phyloP scores from a whole-genome alignment of 2,888 invertebrate species.

The Venusia cambrica region DNA sequence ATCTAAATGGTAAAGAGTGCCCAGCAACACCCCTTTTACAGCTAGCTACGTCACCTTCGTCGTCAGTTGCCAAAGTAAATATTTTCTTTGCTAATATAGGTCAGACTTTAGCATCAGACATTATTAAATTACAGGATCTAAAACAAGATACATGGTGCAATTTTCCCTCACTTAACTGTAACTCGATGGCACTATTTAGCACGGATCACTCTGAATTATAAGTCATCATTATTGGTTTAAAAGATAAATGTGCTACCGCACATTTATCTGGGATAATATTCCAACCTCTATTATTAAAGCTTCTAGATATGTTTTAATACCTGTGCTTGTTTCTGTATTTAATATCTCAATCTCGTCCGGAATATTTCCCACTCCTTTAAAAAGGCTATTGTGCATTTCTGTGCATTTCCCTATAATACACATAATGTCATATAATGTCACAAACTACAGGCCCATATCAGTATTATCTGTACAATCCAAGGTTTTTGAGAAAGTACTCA shows the following conservation, averaged over 20 bases:
- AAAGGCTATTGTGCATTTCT: constrained; percentile 13
- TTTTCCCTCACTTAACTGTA: not conserved
- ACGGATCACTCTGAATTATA: constrained; percentile 14
- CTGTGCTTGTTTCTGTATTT: constrained; percentile 8
- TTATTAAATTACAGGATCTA: too few relatives aligned
- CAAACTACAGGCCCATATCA: constrained; percentile 3
- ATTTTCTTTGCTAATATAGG: constrained; percentile 12
- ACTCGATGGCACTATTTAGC: constrained; percentile 8
- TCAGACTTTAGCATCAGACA: not conserved
- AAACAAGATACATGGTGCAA: not conserved
- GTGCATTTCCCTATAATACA: constrained; percentile 3
- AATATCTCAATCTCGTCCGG: constrained; percentile 13
- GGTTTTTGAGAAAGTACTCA: not conserved
- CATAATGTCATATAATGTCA: not conserved
- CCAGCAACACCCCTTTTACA: not conserved
- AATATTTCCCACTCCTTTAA: constrained; percentile 23
- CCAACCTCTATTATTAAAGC: too few relatives aligned
- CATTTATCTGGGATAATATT: too few relatives aligned
- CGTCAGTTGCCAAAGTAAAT: constrained; percentile 7
- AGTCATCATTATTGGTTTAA: too few relatives aligned
- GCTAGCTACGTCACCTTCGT: not conserved
- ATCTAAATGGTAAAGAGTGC: constrained; percentile 1
- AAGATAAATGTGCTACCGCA: too few relatives aligned
- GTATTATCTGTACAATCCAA: not conserved
- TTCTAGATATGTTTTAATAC: constrained; percentile 5